phyloP scores from a whole-genome alignment of 2,113 vertebrate genomes.

The Seriola quinqueradiata region DNA sequence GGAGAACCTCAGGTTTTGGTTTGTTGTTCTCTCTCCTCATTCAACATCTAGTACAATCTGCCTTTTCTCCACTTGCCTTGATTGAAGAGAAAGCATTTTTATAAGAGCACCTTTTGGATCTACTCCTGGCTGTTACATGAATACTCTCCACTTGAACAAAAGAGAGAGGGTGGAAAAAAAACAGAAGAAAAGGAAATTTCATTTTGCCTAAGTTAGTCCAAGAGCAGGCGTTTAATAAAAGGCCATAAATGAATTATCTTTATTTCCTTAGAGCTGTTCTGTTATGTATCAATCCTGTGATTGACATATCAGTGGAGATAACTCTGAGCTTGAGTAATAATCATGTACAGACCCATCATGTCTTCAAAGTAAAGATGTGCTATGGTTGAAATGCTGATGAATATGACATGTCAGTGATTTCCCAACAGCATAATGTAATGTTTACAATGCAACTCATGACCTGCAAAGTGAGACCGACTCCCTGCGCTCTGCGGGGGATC shows the following conservation, averaged over 20 bases:
- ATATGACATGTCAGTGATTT: constrained; percentile 54
- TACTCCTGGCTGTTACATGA: constrained; percentile 6
- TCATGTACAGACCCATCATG: neutral
- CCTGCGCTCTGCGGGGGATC: constrained; percentile 73
- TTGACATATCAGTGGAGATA: constrained; percentile 22
- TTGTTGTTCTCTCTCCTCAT: constrained; percentile 76
- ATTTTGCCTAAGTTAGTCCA: constrained; percentile 23
- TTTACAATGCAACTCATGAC: constrained; percentile 29
- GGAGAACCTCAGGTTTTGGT: constrained; percentile 74
- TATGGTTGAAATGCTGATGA: constrained; percentile 6
- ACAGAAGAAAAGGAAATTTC: constrained; percentile 1
- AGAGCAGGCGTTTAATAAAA: constrained; percentile 16
- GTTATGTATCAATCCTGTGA: constrained; percentile 10
- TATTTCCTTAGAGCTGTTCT: constrained; percentile 24
- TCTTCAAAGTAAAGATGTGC: neutral
- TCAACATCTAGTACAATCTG: constrained; percentile 71
- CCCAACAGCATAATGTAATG: constrained; percentile 52
- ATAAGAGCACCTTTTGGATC: constrained; percentile 37
- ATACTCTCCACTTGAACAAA: constrained; percentile 39
- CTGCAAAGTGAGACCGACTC: constrained; percentile 60
- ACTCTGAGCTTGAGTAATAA: constrained; percentile 17
- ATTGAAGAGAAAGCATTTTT: constrained; percentile 54
- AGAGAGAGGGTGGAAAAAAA: neutral
- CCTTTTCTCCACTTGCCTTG: constrained; percentile 68
- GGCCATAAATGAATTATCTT: constrained; percentile 23